A percentile compares a stretch with the other conserved stretches of the same genome.
Evolutionary conservation across 2,113 vertebrate genomes (phyloP).

Genomic region (Callaeas wilsoni): DNA sequence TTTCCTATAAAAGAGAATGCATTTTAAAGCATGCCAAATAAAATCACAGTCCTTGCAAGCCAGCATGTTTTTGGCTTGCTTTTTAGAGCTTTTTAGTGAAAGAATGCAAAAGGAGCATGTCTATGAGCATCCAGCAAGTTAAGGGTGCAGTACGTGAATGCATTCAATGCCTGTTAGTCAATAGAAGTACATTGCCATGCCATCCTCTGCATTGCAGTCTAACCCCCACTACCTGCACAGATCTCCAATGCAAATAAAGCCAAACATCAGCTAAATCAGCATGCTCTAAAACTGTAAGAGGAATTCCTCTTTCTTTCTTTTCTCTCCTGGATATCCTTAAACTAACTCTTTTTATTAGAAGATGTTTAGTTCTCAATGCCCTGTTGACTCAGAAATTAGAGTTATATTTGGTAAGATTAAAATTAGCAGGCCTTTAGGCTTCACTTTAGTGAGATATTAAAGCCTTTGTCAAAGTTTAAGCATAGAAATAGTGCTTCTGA

Average conservation of each 20-base stretch:
- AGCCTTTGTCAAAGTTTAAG: neutral
- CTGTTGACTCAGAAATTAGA: neutral
- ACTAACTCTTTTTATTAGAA: neutral
- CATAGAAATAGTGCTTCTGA: neutral
- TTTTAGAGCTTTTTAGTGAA: neutral
- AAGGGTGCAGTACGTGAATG: neutral
- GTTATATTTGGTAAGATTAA: neutral
- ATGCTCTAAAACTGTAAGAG: neutral
- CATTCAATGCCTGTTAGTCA: neutral
- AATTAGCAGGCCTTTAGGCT: neutral
- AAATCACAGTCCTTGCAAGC: neutral
- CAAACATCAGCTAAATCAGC: neutral
- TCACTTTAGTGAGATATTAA: neutral
- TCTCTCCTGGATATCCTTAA: neutral
- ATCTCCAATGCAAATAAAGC: slow-evolving; percentile 30
- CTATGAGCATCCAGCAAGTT: neutral
- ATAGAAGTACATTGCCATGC: neutral
- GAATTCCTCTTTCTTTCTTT: neutral
- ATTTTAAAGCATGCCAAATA: neutral
- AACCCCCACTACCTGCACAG: neutral
- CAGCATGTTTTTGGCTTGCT: neutral
- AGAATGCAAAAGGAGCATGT: neutral
- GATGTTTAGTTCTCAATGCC: neutral
- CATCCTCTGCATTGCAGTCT: slow-evolving; percentile 27
- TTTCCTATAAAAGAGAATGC: neutral